phyloP scores from a whole-genome alignment of 2,797 vertebrate genomes.

The Limosa lapponica region DNA sequence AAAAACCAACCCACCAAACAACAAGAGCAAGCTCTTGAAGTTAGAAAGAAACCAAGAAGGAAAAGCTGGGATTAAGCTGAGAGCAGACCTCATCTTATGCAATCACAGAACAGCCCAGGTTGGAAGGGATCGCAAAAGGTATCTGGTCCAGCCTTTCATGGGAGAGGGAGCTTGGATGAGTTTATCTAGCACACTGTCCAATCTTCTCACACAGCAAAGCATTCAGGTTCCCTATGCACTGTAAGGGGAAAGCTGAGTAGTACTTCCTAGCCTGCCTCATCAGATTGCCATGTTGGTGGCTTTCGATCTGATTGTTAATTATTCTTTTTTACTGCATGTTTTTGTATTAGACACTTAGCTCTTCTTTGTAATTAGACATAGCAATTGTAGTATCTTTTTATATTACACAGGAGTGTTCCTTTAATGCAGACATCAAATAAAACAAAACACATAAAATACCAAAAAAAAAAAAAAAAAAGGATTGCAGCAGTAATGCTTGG shows the following conservation, averaged over 20 bases:
- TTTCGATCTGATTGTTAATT: slow-evolving; percentile 5
- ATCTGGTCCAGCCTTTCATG: not conserved
- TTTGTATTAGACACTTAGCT: slow-evolving; percentile 35
- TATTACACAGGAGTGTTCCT: slow-evolving; percentile 38
- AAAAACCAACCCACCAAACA: not conserved
- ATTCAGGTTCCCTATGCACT: not conserved
- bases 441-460: slow-evolving; percentile 18
- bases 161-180: not conserved
- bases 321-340: not conserved
- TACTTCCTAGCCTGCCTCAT: not conserved
- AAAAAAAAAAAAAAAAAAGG: not conserved
- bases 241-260: not conserved
- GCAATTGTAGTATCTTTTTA: slow-evolving; percentile 23
- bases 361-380: slow-evolving; percentile 46
- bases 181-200: not conserved
- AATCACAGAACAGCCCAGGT: not conserved
- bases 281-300: not conserved
- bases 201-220: not conserved
- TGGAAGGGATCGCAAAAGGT: not conserved
- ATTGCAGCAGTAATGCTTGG: not conserved
- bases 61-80: not conserved
- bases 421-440: slow-evolving; percentile 38
- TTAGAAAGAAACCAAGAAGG: not conserved
- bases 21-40: not conserved
- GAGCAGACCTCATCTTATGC: not conserved